A percentile compares a stretch with the other conserved stretches of the same genome.
Conservation (phyloP, 2,797 vertebrate genomes). For the Rousettus madagascariensis region DNA sequence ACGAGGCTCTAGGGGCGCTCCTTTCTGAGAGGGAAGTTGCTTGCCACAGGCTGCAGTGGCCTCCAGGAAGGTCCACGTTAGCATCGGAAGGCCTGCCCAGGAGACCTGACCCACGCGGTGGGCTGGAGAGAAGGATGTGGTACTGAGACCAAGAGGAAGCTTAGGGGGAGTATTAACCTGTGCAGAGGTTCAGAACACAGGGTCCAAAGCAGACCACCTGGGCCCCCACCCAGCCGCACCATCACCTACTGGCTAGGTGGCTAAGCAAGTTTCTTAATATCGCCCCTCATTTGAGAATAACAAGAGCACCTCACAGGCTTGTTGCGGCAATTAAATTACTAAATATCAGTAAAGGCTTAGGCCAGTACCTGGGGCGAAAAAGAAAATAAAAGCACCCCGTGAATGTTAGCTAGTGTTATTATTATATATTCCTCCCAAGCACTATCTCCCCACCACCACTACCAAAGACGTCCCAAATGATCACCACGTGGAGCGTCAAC, state of each 20-base stretch:
- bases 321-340: not conserved
- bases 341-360: not conserved
- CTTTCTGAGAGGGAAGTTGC: not conserved
- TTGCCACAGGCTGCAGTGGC: not conserved
- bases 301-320: fast-evolving
- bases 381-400: not conserved
- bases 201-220: not conserved
- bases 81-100: not conserved
- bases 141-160: not conserved
- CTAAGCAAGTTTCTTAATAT: not conserved
- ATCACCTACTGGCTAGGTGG: not conserved
- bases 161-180: not conserved
- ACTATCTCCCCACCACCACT: not conserved
- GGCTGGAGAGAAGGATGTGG: not conserved
- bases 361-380: not conserved
- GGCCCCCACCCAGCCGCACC: not conserved
- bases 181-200: not conserved
- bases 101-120: fast-evolving
- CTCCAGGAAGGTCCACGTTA: not conserved
- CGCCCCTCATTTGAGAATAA: not conserved
- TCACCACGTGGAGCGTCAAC: not conserved
- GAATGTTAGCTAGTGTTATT: not conserved
- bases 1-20: not conserved
- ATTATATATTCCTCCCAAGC: not conserved
- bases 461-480: not conserved